These are phyloP conservation scores for Ashinkailepas kermadecensis DNA, from an alignment of 2,888 invertebrate genomes.

Conservation along the genomic window DNA sequence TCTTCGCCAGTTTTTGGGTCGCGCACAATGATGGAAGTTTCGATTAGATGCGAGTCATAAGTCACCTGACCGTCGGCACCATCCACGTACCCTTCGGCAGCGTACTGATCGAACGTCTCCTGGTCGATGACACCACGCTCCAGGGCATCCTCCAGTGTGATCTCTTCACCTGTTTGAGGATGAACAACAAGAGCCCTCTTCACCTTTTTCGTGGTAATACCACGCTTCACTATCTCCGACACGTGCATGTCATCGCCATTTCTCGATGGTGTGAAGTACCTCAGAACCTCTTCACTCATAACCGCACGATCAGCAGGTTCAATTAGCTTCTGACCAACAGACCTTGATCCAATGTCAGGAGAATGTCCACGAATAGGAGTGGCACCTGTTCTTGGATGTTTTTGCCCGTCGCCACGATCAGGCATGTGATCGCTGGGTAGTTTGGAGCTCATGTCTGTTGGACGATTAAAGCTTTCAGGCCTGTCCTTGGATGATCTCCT, in stretches of 20 bases:
- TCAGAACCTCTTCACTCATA: not conserved
- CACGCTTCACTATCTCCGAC: slow-evolving; percentile 26
- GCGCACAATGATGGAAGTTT: slow-evolving; percentile 33
- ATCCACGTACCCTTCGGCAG: slow-evolving; percentile 35
- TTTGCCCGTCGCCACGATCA: too few species aligned
- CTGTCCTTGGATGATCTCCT: too few species aligned
- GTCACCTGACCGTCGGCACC: slow-evolving; percentile 34
- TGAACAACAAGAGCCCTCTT: slow-evolving; percentile 45
- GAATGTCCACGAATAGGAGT: not conserved
- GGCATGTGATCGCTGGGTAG: too few species aligned
- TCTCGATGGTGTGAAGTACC: not conserved
- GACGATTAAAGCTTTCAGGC: too few species aligned
- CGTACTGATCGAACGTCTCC: slow-evolving; percentile 42
- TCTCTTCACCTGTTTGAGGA: slow-evolving; percentile 68
- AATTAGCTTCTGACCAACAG: not conserved
- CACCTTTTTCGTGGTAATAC: slow-evolving; percentile 27
- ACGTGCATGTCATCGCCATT: slow-evolving; percentile 26
- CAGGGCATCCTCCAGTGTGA: slow-evolving; percentile 72
- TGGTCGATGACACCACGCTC: slow-evolving; percentile 58
- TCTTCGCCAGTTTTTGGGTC: slow-evolving; percentile 34
- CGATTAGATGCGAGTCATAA: slow-evolving; percentile 35
- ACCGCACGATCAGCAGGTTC: too few species aligned
- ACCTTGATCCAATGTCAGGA: not conserved
- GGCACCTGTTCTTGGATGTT: not conserved
- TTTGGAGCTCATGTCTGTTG: too few species aligned